A percentile compares a stretch with the other conserved stretches of the same genome.
Evolutionary conservation across 2,797 vertebrate species (phyloP).

Genomic region (Lateolabrax maculatus): DNA sequence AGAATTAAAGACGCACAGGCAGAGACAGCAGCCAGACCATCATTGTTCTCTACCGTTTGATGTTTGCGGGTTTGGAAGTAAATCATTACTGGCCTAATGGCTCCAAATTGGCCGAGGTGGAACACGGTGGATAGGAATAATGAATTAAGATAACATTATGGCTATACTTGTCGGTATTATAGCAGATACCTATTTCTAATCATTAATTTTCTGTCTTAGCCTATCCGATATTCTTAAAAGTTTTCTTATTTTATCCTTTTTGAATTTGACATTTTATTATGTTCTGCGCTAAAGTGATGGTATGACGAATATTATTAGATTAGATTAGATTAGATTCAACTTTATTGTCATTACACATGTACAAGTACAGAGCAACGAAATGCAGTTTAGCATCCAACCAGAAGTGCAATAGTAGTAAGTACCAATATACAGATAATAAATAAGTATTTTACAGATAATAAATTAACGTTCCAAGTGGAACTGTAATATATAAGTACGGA

Average conservation of each 20-base stretch:
- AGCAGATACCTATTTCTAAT: background rate
- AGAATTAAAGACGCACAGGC: conserved; percentile 83
- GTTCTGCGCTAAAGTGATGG: background rate
- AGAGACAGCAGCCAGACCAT: conserved; percentile 65
- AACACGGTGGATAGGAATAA: conserved; percentile 5
- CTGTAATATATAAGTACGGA: too few relatives aligned
- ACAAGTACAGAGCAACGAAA: too few relatives aligned
- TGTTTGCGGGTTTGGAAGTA: conserved; percentile 83
- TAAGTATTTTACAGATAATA: too few relatives aligned
- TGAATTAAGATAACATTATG: conserved; percentile 22
- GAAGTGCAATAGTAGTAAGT: too few relatives aligned
- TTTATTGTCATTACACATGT: too few relatives aligned
- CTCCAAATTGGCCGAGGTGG: conserved; percentile 50
- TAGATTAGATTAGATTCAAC: too few relatives aligned
- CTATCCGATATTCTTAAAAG: background rate
- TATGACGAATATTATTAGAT: background rate
- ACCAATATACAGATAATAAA: too few relatives aligned
- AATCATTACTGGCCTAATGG: conserved; percentile 82
- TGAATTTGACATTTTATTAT: background rate
- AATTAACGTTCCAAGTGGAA: too few relatives aligned
- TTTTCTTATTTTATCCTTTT: background rate
- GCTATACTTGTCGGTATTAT: background rate
- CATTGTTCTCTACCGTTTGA: conserved; percentile 82
- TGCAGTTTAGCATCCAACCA: too few relatives aligned
- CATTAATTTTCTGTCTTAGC: background rate